A percentile compares a stretch with the other conserved stretches of the same genome.
Evolutionary conservation across 2,888 invertebrate genomes (phyloP).

Genomic region (Sisyra terminalis): DNA sequence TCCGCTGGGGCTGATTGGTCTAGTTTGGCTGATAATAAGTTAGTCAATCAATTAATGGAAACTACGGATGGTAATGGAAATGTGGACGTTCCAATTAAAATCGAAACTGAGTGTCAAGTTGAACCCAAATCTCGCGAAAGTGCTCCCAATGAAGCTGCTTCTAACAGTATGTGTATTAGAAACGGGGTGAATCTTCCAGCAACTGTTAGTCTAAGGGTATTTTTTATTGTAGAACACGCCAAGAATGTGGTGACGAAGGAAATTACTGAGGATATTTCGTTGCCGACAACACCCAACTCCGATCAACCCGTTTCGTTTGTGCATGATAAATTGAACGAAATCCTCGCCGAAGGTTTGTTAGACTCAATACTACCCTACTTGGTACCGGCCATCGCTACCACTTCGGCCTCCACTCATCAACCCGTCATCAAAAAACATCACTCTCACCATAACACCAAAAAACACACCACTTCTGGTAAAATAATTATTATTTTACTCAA

Average conservation of each 20-base stretch:
- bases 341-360: slow-evolving; percentile 64
- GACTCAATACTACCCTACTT: slow-evolving; percentile 71
- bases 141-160: neutral
- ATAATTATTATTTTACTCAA: neutral
- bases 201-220: neutral
- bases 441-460: slow-evolving; percentile 9
- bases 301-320: slow-evolving; percentile 11
- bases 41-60: slow-evolving; percentile 12
- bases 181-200: neutral
- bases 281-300: neutral
- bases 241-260: neutral
- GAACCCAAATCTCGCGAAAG: slow-evolving; percentile 1
- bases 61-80: neutral
- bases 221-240: neutral
- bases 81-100: neutral
- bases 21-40: slow-evolving; percentile 21
- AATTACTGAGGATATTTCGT: too few relatives aligned
- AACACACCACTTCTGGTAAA: slow-evolving; percentile 1
- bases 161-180: neutral
- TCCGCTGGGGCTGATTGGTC: slow-evolving; percentile 28
- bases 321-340: slow-evolving; percentile 25
- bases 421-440: slow-evolving; percentile 35
- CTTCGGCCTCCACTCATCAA: slow-evolving; percentile 26
- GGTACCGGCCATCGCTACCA: slow-evolving; percentile 34
- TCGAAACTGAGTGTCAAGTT: slow-evolving; percentile 2